Base-by-base conservation (phyloP, 2,113 vertebrate species). In the Syrrhaptes paradoxus region DNA sequence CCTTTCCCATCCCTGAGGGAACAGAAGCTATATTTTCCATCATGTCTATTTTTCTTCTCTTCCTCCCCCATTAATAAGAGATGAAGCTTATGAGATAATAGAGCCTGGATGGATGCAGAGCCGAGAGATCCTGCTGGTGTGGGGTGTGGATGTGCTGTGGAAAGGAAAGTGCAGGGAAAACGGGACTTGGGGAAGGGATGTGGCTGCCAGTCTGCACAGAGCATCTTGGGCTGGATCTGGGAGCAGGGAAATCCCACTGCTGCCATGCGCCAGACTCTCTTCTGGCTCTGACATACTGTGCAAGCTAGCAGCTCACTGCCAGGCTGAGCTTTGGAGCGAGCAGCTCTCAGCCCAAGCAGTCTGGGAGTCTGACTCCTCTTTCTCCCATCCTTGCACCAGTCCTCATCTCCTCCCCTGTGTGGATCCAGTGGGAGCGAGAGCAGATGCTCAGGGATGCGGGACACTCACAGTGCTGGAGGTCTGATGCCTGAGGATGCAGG, bases 51-150 rank as follows among this genome's bases (percentile, higher is more conserved):
- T 88, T 85, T 68, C 86, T 95, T 93, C 18, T 0, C 84, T 93
- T 96, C 94, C 65, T 95, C 57, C 28, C 10, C 80, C 83, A 92
- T 97, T 92, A 97, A 97, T 96, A 97, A 95, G 80, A 92, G 45
- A 97, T 95, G 89, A 95, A 86, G 85, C 75, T 81, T 85, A 77
- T 75, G 94, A 96, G 73, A 84, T 96, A 84, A 81, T 78, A 84
- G 89, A 75, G 34, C 31, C 58, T 61, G 65, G 89, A 55, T 95
- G 68, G 80, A 81, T 89, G 65, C 76, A 61, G 91, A 92, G 73
- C 57, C 1, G 49, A 86, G 48, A 85, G 51, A 81, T 92, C 28
- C 83, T 63, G 65, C 52, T 78, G 34, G 43, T 59, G 29, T 9
- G 7, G 68, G 43, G 55, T 63, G 84, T 92, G 80, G 88, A 90